These are phyloP conservation scores for Onychomys torridus DNA, from an alignment of 2,797 vertebrate species.

Conservation along the genomic window DNA sequence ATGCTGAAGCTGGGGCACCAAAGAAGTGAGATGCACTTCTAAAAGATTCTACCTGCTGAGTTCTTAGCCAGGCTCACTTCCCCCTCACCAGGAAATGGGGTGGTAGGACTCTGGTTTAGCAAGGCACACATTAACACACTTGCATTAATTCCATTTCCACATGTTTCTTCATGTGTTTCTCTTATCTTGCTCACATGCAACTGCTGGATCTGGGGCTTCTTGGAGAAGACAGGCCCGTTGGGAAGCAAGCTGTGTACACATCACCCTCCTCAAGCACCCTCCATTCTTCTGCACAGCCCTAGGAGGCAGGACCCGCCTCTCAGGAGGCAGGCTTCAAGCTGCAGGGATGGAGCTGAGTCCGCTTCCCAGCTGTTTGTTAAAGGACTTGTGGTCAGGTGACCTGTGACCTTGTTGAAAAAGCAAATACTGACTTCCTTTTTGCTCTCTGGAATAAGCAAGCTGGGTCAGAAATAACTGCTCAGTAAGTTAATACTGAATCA, in stretches of 20 bases:
- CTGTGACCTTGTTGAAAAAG: constrained; percentile 87
- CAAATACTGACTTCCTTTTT: constrained; percentile 81
- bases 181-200: constrained; percentile 87
- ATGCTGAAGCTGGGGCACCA: not conserved
- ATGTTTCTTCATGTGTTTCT: constrained; percentile 71
- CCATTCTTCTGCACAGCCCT: constrained; percentile 47
- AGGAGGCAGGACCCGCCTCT: constrained; percentile 56
- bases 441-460: constrained; percentile 50
- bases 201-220: constrained; percentile 78
- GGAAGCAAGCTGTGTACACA: constrained; percentile 33
- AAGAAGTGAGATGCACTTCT: constrained; percentile 14
- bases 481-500: not conserved
- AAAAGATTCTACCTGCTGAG: not conserved
- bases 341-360: constrained; percentile 24
- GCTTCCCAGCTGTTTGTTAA: constrained; percentile 81
- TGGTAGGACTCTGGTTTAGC: constrained; percentile 70
- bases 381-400: constrained; percentile 86
- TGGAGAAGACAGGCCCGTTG: constrained; percentile 50
- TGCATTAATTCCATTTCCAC: constrained; percentile 75
- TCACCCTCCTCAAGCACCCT: constrained; percentile 69
- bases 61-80: constrained; percentile 67
- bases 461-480: constrained; percentile 71
- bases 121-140: constrained; percentile 68
- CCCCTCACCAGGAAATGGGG: constrained; percentile 15
- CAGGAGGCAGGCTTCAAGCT: constrained; percentile 76